Percentiles rank a stretch among this genome's conserved stretches.
Conservation (phyloP, 2,113 vertebrate species). For the Myotis brandtii region DNA sequence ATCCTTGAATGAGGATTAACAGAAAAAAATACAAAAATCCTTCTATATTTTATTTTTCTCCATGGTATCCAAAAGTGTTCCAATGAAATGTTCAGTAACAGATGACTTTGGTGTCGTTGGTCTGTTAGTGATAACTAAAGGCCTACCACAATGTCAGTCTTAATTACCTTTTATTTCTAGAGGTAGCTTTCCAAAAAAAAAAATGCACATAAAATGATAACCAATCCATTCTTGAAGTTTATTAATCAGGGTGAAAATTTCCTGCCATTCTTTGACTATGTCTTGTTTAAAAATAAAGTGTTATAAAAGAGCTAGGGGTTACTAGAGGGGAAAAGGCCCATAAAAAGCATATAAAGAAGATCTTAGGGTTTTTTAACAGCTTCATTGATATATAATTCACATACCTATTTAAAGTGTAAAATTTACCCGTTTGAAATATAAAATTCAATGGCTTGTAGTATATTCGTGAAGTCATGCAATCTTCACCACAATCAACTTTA, state of each 20-base stretch:
- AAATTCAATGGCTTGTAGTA: not conserved
- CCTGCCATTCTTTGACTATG: not conserved
- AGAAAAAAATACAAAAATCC: not conserved
- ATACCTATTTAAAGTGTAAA: not conserved
- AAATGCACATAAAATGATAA: not conserved
- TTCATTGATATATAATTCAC: not conserved
- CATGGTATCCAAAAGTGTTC: not conserved
- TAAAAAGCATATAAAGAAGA: not conserved
- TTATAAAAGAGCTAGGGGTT: not conserved
- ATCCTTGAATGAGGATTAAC: too few relatives aligned
- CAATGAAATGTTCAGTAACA: slow-evolving; percentile 36
- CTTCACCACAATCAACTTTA: not conserved
- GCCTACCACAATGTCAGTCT: slow-evolving; percentile 13
- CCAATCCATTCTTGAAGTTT: not conserved
- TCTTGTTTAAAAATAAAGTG: slow-evolving; percentile 27
- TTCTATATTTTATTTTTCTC: slow-evolving; percentile 23
- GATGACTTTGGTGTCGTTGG: not conserved
- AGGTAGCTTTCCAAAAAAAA: slow-evolving; percentile 3
- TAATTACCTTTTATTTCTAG: slow-evolving; percentile 5
- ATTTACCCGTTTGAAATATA: not conserved
- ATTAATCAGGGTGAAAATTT: not conserved
- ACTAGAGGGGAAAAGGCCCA: not conserved
- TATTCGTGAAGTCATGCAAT: not conserved
- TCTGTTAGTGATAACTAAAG: slow-evolving; percentile 25
- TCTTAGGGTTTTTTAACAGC: not conserved